Conservation (phyloP, 1,140 invertebrate genomes). For the Condylostylus longicornis region DNA sequence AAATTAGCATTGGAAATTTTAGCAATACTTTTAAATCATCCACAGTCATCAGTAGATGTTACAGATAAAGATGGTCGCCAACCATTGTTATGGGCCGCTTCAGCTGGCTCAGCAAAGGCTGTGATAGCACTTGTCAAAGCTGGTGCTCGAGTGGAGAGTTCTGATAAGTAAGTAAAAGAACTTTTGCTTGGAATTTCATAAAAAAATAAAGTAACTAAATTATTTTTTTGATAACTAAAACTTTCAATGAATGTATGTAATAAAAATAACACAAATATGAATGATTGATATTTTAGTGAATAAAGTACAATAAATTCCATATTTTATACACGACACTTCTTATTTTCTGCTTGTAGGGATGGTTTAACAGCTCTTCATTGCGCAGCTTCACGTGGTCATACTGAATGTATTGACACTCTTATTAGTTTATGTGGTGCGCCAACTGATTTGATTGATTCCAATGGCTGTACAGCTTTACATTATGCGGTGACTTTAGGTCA, state of each 20-base stretch:
- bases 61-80: slow-evolving; percentile 82
- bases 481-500: slow-evolving; percentile 93
- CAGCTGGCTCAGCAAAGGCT: slow-evolving; percentile 84
- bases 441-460: slow-evolving; percentile 71
- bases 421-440: slow-evolving; percentile 77
- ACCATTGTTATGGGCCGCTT: slow-evolving; percentile 91
- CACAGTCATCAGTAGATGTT: slow-evolving; percentile 64
- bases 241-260: no score
- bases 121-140: slow-evolving; percentile 73
- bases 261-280: not conserved
- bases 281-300: not conserved
- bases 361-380: slow-evolving; percentile 84
- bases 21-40: slow-evolving; percentile 61
- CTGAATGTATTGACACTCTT: slow-evolving; percentile 78
- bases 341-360: slow-evolving; percentile 39
- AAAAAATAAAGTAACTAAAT: not conserved
- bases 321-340: not conserved
- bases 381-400: slow-evolving; percentile 87
- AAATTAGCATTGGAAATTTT: slow-evolving; percentile 64
- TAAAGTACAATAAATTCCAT: not conserved
- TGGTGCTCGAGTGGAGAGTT: slow-evolving; percentile 58
- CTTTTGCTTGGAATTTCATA: not conserved
- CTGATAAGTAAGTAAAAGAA: slow-evolving; percentile 50
- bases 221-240: not conserved
- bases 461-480: slow-evolving; percentile 89